These are phyloP conservation scores for Riptortus pedestris DNA, from an alignment of 1,140 invertebrate species.

Conservation along the genomic window DNA sequence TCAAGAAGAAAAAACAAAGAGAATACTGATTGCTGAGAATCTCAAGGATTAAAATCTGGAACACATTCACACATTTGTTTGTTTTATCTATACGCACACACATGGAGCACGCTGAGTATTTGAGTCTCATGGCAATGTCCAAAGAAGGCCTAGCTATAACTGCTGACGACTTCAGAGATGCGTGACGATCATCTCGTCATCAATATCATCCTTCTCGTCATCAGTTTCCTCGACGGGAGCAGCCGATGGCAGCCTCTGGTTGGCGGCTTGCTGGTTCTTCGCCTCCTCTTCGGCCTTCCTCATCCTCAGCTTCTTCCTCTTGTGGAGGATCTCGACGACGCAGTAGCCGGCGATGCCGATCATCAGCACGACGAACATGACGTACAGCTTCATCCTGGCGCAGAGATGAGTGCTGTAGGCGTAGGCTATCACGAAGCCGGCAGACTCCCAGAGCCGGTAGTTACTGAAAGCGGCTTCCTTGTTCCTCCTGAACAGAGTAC, in stretches of 20 bases:
- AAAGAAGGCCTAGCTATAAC: too few species aligned
- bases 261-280: constrained; percentile 40
- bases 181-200: constrained; percentile 74
- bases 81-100: not conserved
- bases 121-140: not conserved
- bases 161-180: constrained; percentile 59
- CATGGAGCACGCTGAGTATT: not conserved
- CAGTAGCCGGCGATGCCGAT: constrained; percentile 71
- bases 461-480: constrained; percentile 95
- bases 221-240: constrained; percentile 55
- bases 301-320: constrained; percentile 54
- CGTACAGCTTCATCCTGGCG: constrained; percentile 80
- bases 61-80: not conserved
- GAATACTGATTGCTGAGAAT: constrained; percentile 7
- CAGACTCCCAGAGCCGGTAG: constrained; percentile 86
- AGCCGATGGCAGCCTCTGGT: constrained; percentile 14
- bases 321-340: constrained; percentile 69
- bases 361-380: constrained; percentile 67
- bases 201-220: constrained; percentile 71
- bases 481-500: constrained; percentile 80
- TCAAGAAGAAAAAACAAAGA: not conserved
- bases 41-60: not conserved
- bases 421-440: constrained; percentile 86
- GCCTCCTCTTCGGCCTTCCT: constrained; percentile 57
- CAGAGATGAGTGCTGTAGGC: constrained; percentile 78